Base-by-base conservation (phyloP, 2,113 vertebrate genomes). In the Alosa alosa region DNA sequence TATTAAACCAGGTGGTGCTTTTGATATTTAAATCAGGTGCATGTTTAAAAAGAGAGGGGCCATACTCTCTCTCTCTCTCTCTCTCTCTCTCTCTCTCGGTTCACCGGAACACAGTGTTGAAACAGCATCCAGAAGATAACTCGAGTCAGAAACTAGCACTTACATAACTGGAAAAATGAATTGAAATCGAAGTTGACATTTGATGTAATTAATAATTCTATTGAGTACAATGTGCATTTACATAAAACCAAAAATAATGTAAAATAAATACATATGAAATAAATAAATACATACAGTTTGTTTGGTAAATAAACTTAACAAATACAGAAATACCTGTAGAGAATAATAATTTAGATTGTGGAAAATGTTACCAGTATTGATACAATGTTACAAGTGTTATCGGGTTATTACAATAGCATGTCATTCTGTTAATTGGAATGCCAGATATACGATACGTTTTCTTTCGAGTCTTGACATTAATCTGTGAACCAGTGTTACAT, bases 1-100 rank as follows among this genome's bases (percentile, higher is more conserved):
- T 84, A 82, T 82, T 47, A 36, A 86, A 88, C 47, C 89, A 86
- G 86, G 81, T 83, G 82, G 84, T 82, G 75, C 31, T 83, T 87
- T 90, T 88, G 90, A 90, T 88, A 89, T 87, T 89, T 17, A 88
- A 82, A 89, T 89, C 3, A 18, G 81, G 46, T 82, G 41, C 81
- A 87, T 87, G 86, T 87, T 90, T 84, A 3, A 60, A 85, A 85
- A 60, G 46, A 87, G 85, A 86, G 44, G 31, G 44, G 60, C 47
- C 50, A 52, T 11, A 55, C 22, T 47, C 68, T 2, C 20, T 18
- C 82, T 25, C n/a, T 25, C n/a, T n/a, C 64, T 2, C 20, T 6
- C 60, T 25, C 3, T n/a, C 13, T 11, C 17, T 20, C 9, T 68
- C 6, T 91, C 86, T 84, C 50, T 86, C 82, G 4, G 72, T 78